phyloP scores from a whole-genome alignment of 2,797 vertebrate species.

The Malurus splendens region DNA sequence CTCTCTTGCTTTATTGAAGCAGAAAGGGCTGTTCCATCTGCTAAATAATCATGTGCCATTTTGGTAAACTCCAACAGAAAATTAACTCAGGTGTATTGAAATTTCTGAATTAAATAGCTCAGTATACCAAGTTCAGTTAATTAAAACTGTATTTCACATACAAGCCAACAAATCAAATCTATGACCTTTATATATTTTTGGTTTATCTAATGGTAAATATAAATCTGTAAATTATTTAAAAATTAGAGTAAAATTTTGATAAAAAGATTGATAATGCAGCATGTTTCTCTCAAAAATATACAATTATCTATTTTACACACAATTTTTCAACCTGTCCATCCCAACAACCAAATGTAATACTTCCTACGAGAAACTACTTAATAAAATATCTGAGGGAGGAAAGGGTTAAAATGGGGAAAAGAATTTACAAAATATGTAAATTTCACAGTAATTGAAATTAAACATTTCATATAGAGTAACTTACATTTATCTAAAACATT shows the following conservation, averaged over 20 bases:
- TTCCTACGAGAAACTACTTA: slow-evolving; percentile 59
- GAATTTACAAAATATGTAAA: slow-evolving; percentile 69
- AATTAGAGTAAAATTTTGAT: slow-evolving; percentile 60
- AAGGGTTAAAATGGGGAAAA: slow-evolving; percentile 53
- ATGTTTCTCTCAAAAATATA: slow-evolving; percentile 75
- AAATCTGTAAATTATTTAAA: slow-evolving; percentile 70
- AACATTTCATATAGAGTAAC: slow-evolving; percentile 82
- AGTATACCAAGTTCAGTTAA: background rate
- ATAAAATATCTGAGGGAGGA: slow-evolving; percentile 59
- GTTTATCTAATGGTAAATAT: slow-evolving; percentile 60
- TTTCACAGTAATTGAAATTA: slow-evolving; percentile 92
- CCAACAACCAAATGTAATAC: slow-evolving; percentile 58
- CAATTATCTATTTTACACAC: slow-evolving; percentile 72
- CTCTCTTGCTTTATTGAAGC: background rate
- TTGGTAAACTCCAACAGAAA: background rate
- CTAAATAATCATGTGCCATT: background rate
- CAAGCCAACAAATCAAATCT: slow-evolving; percentile 20
- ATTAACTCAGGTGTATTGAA: background rate
- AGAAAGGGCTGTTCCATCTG: background rate
- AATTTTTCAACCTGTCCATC: slow-evolving; percentile 58
- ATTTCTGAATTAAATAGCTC: slow-evolving; percentile 24
- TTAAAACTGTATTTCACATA: slow-evolving; percentile 28
- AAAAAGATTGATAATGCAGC: slow-evolving; percentile 68
- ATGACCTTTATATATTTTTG: slow-evolving; percentile 60
- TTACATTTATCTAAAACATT: slow-evolving; percentile 85